These are phyloP conservation scores for Monarcha castaneiventris DNA, from an alignment of 2,113 vertebrate genomes.

Conservation along the genomic window DNA sequence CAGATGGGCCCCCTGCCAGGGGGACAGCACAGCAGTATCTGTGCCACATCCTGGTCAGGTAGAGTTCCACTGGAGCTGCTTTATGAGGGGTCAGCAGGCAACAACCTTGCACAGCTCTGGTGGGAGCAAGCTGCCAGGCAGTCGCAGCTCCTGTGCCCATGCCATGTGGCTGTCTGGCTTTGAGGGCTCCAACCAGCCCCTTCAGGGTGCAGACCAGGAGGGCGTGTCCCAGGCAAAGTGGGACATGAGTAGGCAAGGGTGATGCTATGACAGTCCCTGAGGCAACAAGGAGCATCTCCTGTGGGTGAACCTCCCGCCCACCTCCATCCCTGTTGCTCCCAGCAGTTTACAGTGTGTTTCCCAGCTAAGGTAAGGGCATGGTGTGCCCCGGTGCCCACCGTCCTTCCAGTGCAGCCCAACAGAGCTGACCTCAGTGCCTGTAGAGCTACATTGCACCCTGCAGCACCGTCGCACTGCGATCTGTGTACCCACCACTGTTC, in stretches of 20 bases:
- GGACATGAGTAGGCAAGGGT: neutral
- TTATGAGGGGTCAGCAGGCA: neutral
- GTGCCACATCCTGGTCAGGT: fast-evolving
- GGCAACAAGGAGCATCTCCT: neutral
- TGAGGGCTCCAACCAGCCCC: neutral
- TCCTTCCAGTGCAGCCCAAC: neutral
- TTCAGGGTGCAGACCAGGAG: fast-evolving
- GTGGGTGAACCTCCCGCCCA: fast-evolving
- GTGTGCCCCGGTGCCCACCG: fast-evolving
- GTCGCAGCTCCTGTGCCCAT: fast-evolving
- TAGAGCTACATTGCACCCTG: neutral
- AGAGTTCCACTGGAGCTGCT: neutral
- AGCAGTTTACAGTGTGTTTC: neutral
- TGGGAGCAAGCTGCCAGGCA: fast-evolving
- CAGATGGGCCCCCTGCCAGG: neutral
- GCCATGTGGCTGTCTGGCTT: neutral
- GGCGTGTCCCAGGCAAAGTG: fast-evolving
- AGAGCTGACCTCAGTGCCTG: neutral
- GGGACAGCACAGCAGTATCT: neutral
- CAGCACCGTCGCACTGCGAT: neutral
- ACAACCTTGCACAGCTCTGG: fast-evolving
- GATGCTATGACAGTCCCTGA: too few species aligned
- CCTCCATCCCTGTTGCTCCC: fast-evolving
- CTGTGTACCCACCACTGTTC: too few species aligned
- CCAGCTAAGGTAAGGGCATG: too few species aligned